Conservation (phyloP, 2,113 vertebrate genomes). For the Gobio gobio region DNA sequence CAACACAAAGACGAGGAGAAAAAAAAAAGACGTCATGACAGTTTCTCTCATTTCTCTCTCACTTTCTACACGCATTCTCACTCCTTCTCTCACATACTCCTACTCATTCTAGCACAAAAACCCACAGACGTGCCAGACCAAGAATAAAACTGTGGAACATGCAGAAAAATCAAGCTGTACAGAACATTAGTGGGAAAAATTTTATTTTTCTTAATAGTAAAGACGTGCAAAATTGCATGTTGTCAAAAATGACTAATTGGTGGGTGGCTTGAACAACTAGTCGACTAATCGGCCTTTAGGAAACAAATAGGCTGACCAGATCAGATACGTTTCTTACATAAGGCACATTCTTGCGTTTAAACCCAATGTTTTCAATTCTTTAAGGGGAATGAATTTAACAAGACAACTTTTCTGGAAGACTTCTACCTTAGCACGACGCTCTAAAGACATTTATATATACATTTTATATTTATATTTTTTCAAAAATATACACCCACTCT, state of each 20-base stretch:
- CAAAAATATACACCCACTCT: background rate
- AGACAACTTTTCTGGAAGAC: no score
- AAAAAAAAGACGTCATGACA: slow-evolving; percentile 27
- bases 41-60: slow-evolving; percentile 19
- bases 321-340: background rate
- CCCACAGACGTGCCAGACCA: slow-evolving; percentile 26
- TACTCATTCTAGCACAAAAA: slow-evolving; percentile 40
- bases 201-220: background rate
- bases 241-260: background rate
- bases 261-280: background rate
- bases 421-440: no score
- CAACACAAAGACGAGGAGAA: slow-evolving; percentile 13
- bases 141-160: slow-evolving; percentile 36
- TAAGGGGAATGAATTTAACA: no score
- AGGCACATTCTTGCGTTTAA: background rate
- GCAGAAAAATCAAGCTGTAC: background rate
- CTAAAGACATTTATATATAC: background rate
- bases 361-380: no score
- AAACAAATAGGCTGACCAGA: background rate
- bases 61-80: slow-evolving; percentile 20
- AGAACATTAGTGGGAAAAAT: background rate
- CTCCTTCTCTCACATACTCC: slow-evolving; percentile 32
- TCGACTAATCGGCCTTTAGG: background rate
- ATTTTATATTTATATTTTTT: background rate
- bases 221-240: background rate